Conservation (phyloP, 2,797 vertebrate species). For the Phoeniculus purpureus region DNA sequence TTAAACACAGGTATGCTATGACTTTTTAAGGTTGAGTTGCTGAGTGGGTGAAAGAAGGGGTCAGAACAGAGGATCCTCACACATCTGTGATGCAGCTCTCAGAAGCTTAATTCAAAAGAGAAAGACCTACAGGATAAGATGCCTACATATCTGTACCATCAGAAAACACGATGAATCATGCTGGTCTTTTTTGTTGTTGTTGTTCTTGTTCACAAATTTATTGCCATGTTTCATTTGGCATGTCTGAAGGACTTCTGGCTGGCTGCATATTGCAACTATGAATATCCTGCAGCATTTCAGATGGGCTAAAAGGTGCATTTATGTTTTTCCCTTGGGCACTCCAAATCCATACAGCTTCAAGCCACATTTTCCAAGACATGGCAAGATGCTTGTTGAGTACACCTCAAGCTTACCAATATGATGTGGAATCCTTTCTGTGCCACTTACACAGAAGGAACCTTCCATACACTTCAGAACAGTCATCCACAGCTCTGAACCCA, state of each 20-base stretch:
- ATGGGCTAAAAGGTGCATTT: not conserved
- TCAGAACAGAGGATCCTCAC: not conserved
- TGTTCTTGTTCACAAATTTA: not conserved
- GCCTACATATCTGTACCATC: not conserved
- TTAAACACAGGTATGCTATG: conserved; percentile 2
- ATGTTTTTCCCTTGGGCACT: not conserved
- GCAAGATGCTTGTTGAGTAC: not conserved
- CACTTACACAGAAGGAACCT: not conserved
- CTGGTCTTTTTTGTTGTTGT: not conserved
- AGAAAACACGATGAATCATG: not conserved
- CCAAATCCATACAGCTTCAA: not conserved
- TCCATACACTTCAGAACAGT: not conserved
- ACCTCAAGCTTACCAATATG: not conserved
- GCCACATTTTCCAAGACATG: not conserved
- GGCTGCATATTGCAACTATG: not conserved
- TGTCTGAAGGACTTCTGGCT: not conserved
- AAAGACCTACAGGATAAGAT: not conserved
- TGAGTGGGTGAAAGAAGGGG: conserved; percentile 27
- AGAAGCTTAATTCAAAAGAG: not conserved
- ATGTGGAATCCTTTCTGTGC: not conserved
- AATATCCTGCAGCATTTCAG: not conserved
- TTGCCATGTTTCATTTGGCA: not conserved
- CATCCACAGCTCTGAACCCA: not conserved
- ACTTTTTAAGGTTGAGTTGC: not conserved
- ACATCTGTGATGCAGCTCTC: not conserved